These are phyloP conservation scores for Alauda arvensis DNA, from an alignment of 2,797 vertebrate genomes.

Conservation along the genomic window DNA sequence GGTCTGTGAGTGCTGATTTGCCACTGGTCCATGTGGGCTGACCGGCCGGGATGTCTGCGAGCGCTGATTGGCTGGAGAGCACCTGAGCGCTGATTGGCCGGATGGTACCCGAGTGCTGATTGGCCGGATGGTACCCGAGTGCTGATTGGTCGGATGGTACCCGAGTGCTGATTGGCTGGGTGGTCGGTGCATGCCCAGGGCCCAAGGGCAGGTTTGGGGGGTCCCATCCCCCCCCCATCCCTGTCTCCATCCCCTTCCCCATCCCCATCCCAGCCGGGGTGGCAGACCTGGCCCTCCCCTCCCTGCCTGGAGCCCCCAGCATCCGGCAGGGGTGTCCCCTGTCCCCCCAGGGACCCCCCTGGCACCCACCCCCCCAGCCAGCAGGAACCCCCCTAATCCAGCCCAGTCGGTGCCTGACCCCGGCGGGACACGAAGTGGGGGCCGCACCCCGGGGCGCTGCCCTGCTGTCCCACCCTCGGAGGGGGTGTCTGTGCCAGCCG, in stretches of 20 bases:
- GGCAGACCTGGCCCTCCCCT: too few species aligned
- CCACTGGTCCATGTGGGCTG: not conserved
- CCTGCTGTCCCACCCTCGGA: not conserved
- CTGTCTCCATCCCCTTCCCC: not conserved
- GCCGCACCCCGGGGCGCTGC: too few species aligned
- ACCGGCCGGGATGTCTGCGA: fast-evolving
- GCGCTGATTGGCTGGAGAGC: not conserved
- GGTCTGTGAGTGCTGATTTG: not conserved
- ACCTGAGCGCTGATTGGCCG: fast-evolving
- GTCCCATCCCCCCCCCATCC: not conserved
- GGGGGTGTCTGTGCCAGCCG: not conserved
- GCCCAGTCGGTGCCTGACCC: too few species aligned
- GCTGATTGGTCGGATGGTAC: not conserved
- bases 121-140: not conserved
- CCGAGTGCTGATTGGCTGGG: not conserved
- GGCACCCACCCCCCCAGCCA: not conserved
- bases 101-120: not conserved
- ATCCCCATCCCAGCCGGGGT: fast-evolving
- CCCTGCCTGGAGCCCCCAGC: too few species aligned
- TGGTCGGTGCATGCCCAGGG: fast-evolving
- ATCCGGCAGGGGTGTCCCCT: too few species aligned
- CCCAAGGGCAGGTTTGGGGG: not conserved
- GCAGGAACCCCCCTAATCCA: not conserved
- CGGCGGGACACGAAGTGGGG: too few species aligned
- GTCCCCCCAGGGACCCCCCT: too few species aligned